These are phyloP conservation scores for Benthosema pterotum DNA, from an alignment of 2,797 vertebrate species.

Conservation along the genomic window DNA sequence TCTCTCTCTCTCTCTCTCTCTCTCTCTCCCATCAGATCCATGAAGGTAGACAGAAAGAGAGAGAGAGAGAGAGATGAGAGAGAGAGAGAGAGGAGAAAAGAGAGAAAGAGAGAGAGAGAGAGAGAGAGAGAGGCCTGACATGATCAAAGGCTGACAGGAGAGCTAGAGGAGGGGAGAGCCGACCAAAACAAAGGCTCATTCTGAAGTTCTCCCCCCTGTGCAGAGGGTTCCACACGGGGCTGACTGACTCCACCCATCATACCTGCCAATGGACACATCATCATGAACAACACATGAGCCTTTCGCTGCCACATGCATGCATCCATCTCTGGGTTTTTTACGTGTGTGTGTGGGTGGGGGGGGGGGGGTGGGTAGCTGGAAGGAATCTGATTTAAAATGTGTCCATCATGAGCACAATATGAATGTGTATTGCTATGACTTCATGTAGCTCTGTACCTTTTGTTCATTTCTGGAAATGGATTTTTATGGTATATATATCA, in stretches of 20 bases:
- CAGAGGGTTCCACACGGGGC: conserved; percentile 46
- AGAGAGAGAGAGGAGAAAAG: no score
- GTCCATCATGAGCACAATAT: not conserved
- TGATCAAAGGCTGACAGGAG: conserved; percentile 84
- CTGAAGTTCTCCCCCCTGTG: conserved; percentile 69
- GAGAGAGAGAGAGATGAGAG: conserved; percentile 42
- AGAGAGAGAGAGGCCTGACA: conserved; percentile 42
- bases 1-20: no score
- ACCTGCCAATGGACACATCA: conserved; percentile 64
- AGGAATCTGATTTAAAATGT: conserved; percentile 10
- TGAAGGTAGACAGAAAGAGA: conserved; percentile 48
- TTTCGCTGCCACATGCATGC: conserved; percentile 38
- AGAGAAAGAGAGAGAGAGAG: conserved; percentile 1
- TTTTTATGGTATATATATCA: not conserved
- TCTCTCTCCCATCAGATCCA: conserved; percentile 48
- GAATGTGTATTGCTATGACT: conserved; percentile 8
- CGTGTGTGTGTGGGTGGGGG: no score
- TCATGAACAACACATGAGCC: conserved; percentile 47
- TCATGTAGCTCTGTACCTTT: not conserved
- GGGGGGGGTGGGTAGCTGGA: conserved; percentile 19
- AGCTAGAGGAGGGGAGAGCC: conserved; percentile 74
- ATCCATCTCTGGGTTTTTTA: conserved; percentile 45
- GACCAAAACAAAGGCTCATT: conserved; percentile 79
- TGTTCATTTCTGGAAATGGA: not conserved
- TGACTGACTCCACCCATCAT: conserved; percentile 71